Conservation (phyloP, 2,113 vertebrate genomes). For the Cichladusa arquata region DNA sequence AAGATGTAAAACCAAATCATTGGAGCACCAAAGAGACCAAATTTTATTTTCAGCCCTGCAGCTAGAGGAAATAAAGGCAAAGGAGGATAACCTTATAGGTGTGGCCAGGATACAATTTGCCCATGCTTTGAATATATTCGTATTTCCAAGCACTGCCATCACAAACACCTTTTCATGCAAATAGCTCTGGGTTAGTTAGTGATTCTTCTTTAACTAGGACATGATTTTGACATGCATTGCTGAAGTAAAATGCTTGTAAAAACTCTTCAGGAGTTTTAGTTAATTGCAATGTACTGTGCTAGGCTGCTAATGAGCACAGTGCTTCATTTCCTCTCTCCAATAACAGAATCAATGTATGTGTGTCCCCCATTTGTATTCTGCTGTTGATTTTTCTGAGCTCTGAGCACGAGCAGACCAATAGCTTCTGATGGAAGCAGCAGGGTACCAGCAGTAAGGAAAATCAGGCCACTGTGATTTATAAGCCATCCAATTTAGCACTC, state of each 20-base stretch:
- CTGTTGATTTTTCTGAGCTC: background rate
- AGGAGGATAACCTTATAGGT: background rate
- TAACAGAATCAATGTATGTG: background rate
- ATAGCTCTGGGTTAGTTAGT: background rate
- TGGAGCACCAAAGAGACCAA: background rate
- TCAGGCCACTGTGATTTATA: slow-evolving; percentile 12
- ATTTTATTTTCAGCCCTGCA: background rate
- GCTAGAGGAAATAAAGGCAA: background rate
- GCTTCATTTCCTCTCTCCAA: background rate
- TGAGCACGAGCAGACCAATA: background rate
- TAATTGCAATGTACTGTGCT: background rate
- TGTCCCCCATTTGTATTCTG: background rate
- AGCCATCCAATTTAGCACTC: background rate
- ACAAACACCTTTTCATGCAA: background rate
- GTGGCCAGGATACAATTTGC: background rate
- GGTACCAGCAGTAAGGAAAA: background rate
- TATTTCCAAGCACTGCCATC: background rate
- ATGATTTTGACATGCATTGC: background rate
- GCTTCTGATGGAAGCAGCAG: background rate
- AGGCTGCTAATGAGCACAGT: background rate
- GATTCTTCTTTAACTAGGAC: background rate
- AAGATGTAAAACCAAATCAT: background rate
- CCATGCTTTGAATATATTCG: background rate
- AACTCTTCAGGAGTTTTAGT: background rate
- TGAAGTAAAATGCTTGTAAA: background rate